Percentiles rank a stretch among this genome's conserved stretches.
Conservation (phyloP, 1,140 invertebrate genomes). For the Cyclina sinensis region DNA sequence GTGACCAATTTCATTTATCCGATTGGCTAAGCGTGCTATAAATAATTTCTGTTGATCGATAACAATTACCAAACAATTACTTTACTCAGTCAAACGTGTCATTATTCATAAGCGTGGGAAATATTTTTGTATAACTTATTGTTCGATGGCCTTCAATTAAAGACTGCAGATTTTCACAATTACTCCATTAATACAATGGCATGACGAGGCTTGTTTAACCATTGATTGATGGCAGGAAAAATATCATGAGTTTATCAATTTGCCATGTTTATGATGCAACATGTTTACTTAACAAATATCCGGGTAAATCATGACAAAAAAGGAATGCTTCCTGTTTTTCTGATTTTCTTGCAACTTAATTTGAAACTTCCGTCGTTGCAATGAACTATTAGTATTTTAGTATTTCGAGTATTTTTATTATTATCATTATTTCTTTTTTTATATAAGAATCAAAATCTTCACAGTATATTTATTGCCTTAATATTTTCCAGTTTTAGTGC, state of each 20-base stretch:
- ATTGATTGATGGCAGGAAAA: slow-evolving; percentile 32
- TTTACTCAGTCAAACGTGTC: slow-evolving; percentile 36
- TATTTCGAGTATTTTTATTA: no score
- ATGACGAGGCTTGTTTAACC: slow-evolving; percentile 2
- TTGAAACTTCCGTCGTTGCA: no score
- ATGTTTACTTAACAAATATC: not conserved
- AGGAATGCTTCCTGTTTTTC: no score
- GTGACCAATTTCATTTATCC: slow-evolving; percentile 21
- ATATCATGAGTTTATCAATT: not conserved
- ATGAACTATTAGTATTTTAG: no score
- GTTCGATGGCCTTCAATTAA: slow-evolving; percentile 28
- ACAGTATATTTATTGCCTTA: no score
- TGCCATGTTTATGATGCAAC: slow-evolving; percentile 6
- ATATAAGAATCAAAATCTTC: no score
- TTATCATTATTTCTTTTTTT: no score
- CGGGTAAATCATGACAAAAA: no score
- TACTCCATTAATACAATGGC: not conserved
- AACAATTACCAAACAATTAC: slow-evolving; percentile 35
- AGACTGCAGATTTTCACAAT: not conserved
- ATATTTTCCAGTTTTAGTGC: no score
- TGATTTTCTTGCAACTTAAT: no score
- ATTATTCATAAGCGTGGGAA: slow-evolving; percentile 44
- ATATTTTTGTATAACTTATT: slow-evolving; percentile 18
- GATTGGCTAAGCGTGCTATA: slow-evolving; percentile 30
- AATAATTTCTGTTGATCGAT: slow-evolving; percentile 44